Evolutionary conservation across 2,888 invertebrate genomes (phyloP).

Genomic region (Drosophila crucigera): DNA sequence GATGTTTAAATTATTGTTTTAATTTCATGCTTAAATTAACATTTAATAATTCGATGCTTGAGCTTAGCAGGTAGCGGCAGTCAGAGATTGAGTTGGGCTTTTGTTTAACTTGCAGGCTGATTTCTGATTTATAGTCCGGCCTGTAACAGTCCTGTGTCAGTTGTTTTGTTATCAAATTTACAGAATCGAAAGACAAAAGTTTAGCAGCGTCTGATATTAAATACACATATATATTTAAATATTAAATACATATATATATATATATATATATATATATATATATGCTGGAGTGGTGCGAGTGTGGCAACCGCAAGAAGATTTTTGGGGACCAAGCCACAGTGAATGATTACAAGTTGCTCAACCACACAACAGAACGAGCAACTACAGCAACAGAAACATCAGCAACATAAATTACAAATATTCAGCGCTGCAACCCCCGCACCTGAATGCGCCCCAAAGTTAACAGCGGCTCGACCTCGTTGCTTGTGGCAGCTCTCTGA

Average conservation of each 20-base stretch:
- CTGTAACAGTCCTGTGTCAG: constrained; percentile 11
- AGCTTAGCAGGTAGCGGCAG: constrained; percentile 15
- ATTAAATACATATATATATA: background rate
- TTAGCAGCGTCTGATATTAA: constrained; percentile 77
- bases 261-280: constrained; percentile 42
- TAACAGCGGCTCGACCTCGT: constrained; percentile 34
- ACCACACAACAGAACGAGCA: constrained; percentile 31
- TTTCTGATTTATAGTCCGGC: constrained; percentile 24
- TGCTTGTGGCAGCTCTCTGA: constrained; percentile 47
- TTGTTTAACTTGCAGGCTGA: constrained; percentile 52
- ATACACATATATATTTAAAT: background rate
- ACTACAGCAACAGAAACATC: constrained; percentile 31
- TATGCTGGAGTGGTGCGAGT: constrained; percentile 28
- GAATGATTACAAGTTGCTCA: constrained; percentile 51
- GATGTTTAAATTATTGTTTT: constrained; percentile 74
- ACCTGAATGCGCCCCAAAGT: constrained; percentile 43
- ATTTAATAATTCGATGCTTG: constrained; percentile 73
- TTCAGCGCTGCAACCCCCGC: constrained; percentile 58
- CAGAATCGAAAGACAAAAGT: constrained; percentile 76
- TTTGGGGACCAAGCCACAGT: constrained; percentile 23
- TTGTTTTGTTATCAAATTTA: constrained; percentile 69
- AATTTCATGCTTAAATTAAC: constrained; percentile 83
- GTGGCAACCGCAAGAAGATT: constrained; percentile 22
- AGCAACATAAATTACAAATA: constrained; percentile 59
- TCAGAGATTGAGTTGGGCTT: constrained; percentile 17